Evolutionary conservation across 2,113 vertebrate species (phyloP).

Genomic region (Calyptommatus sinebrachiatus): DNA sequence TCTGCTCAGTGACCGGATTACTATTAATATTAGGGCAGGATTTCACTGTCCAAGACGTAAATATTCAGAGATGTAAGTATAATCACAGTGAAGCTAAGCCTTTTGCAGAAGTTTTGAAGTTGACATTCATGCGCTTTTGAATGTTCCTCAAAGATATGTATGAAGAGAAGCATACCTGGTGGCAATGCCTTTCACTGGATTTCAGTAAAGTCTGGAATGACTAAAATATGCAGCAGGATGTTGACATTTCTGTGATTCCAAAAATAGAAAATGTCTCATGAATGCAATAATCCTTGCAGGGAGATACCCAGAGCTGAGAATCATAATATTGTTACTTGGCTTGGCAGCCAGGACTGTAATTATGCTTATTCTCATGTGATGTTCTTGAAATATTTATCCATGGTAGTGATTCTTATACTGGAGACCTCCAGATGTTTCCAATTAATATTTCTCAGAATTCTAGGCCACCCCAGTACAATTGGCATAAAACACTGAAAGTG

Average conservation of each 20-base stretch:
- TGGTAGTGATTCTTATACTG: neutral
- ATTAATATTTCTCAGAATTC: too few relatives aligned
- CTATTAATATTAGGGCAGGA: too few relatives aligned
- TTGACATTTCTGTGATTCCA: neutral
- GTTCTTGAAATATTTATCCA: neutral
- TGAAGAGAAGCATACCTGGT: neutral
- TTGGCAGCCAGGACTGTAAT: neutral
- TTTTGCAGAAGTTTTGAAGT: neutral
- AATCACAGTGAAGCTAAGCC: neutral
- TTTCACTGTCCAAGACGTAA: too few relatives aligned
- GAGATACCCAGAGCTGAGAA: neutral
- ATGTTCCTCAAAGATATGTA: neutral
- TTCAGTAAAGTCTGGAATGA: slow-evolving; percentile 1
- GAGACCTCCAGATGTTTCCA: too few relatives aligned
- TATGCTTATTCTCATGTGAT: neutral
- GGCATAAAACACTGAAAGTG: too few relatives aligned
- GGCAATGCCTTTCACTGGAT: neutral
- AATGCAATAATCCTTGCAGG: neutral
- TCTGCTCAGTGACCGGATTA: too few relatives aligned
- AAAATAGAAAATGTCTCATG: neutral
- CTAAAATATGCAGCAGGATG: slow-evolving; percentile 3
- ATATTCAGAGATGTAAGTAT: too few relatives aligned
- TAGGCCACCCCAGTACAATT: too few relatives aligned
- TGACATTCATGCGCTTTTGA: neutral
- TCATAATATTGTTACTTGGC: neutral